phyloP scores from a whole-genome alignment of 2,113 vertebrate species.

The Anser cygnoides region DNA sequence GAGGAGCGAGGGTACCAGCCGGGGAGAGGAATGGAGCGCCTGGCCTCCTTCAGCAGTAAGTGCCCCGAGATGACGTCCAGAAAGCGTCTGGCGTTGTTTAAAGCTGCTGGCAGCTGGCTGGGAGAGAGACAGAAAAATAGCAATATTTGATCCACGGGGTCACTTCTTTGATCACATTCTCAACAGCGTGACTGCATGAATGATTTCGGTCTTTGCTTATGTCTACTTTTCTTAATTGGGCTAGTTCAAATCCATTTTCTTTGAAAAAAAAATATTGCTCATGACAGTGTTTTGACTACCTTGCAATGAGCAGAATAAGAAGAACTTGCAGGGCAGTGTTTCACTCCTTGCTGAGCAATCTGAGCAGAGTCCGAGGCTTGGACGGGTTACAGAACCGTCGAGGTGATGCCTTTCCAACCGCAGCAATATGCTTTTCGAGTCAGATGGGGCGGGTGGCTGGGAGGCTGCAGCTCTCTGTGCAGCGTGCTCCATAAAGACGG shows the following conservation, averaged over 20 bases:
- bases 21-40: constrained; percentile 82
- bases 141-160: background rate
- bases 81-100: background rate
- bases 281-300: background rate
- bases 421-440: background rate
- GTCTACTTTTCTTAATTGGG: background rate
- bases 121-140: background rate
- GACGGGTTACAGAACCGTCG: background rate
- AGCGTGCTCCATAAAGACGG: background rate
- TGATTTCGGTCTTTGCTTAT: background rate
- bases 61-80: background rate
- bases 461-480: background rate
- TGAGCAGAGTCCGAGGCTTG: background rate
- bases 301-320: background rate
- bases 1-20: background rate
- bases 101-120: background rate
- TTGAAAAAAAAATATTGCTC: background rate
- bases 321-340: background rate
- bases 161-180: background rate
- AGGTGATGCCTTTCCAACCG: background rate
- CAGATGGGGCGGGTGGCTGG: background rate
- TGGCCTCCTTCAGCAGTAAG: constrained; percentile 92
- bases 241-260: background rate
- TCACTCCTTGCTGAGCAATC: background rate
- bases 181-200: background rate